Evolutionary conservation across 2,888 invertebrate genomes (phyloP).

Genomic region (Drosophila picticornis): DNA sequence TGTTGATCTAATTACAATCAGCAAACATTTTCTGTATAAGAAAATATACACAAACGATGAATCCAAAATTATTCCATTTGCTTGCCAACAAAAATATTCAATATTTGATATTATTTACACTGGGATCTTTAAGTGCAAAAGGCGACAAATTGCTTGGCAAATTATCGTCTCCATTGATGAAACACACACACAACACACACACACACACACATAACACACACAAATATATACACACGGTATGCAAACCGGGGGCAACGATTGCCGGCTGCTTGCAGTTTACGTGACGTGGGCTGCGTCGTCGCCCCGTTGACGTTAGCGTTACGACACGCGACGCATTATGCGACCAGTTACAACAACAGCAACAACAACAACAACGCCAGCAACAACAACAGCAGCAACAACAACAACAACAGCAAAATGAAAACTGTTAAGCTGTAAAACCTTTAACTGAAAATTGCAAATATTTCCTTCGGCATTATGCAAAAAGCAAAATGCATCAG

Average conservation of each 20-base stretch:
- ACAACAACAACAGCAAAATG: conserved; percentile 39
- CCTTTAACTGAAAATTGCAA: conserved; percentile 57
- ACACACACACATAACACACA: background rate
- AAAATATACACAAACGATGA: background rate
- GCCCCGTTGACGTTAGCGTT: conserved; percentile 44
- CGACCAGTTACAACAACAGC: conserved; percentile 41
- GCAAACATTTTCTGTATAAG: background rate
- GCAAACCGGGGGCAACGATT: conserved; percentile 15
- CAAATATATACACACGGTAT: background rate
- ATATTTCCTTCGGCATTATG: conserved; percentile 64
- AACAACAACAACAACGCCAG: conserved; percentile 29
- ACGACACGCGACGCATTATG: conserved; percentile 76
- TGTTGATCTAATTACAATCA: background rate
- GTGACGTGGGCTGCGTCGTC: conserved; percentile 52
- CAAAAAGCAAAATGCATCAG: conserved; percentile 36
- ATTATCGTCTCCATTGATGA: conserved; percentile 27
- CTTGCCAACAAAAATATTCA: conserved; percentile 1
- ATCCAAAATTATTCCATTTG: conserved; percentile 10
- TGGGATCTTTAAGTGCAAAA: conserved; percentile 23
- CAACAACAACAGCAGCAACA: conserved; percentile 7
- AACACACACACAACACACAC: background rate
- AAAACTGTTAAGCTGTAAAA: conserved; percentile 58
- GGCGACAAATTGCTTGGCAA: conserved; percentile 43
- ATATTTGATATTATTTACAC: conserved; percentile 15
- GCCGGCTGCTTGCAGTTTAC: conserved; percentile 61